Evolutionary conservation across 2,888 invertebrate genomes (phyloP).

Genomic region (Sisyra terminalis): DNA sequence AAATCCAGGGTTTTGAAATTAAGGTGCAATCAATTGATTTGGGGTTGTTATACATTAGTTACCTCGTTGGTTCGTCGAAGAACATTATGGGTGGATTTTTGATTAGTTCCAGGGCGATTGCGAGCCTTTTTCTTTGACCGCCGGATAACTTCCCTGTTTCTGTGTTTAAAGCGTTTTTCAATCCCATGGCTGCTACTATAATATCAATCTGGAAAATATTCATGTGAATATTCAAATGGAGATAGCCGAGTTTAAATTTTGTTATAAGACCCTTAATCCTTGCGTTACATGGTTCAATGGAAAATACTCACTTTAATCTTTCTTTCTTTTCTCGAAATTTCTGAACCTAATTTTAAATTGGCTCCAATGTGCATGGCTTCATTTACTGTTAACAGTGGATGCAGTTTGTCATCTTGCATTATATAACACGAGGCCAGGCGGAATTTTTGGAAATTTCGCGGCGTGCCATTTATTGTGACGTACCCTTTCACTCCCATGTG

Average conservation of each 20-base stretch:
- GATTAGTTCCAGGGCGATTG: constrained; percentile 79
- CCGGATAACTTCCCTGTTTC: constrained; percentile 62
- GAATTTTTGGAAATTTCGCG: constrained; percentile 47
- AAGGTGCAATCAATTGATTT: constrained; percentile 9
- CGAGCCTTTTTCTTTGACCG: constrained; percentile 77
- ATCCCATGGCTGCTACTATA: constrained; percentile 59
- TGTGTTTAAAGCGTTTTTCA: constrained; percentile 47
- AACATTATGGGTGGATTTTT: constrained; percentile 87
- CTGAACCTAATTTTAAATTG: constrained; percentile 63
- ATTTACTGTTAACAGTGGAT: constrained; percentile 65
- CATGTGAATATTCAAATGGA: too few relatives aligned
- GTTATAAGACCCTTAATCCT: too few relatives aligned
- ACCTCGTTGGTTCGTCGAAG: constrained; percentile 91
- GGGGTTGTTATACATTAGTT: constrained; percentile 12
- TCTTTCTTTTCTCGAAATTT: constrained; percentile 43
- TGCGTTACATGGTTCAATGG: neutral
- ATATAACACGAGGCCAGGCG: constrained; percentile 73
- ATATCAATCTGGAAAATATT: constrained; percentile 49
- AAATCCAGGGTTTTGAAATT: too few relatives aligned
- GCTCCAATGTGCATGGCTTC: constrained; percentile 80
- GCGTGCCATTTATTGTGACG: constrained; percentile 53
- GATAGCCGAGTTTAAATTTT: too few relatives aligned
- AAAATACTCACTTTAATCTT: constrained; percentile 38
- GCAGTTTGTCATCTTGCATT: constrained; percentile 71
- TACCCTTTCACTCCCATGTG: constrained; percentile 39